Conservation (phyloP, 2,113 vertebrate species). For the Agelaius tricolor region DNA sequence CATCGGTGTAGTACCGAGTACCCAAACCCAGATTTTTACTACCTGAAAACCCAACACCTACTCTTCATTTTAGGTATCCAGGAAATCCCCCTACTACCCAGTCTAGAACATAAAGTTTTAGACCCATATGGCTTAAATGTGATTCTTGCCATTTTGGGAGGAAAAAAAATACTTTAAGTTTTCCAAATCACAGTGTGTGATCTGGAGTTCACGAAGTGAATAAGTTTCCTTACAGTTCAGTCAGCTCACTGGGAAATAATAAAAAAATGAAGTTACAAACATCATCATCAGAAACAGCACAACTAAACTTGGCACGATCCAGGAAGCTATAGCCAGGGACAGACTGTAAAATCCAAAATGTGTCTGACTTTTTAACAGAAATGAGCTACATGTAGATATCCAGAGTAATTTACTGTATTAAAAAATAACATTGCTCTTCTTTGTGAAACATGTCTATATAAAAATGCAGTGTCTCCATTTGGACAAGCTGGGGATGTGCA, state of each 20-base stretch:
- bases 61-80: neutral
- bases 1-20: neutral
- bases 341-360: neutral
- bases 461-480: neutral
- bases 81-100: neutral
- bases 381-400: neutral
- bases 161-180: neutral
- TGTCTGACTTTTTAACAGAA: neutral
- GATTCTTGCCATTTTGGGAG: neutral
- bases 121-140: neutral
- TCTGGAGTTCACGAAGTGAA: neutral
- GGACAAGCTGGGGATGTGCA: neutral
- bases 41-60: neutral
- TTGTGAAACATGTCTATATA: neutral
- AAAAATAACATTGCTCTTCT: neutral
- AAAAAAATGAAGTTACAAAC: neutral
- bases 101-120: neutral
- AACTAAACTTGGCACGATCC: neutral
- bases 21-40: neutral
- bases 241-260: neutral
- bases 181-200: neutral
- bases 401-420: neutral
- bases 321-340: neutral
- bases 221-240: neutral
- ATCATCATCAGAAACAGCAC: neutral